A percentile compares a stretch with the other conserved stretches of the same genome.
Conservation (phyloP, 2,797 vertebrate genomes). For the Sternarchorhynchus goeldii region DNA sequence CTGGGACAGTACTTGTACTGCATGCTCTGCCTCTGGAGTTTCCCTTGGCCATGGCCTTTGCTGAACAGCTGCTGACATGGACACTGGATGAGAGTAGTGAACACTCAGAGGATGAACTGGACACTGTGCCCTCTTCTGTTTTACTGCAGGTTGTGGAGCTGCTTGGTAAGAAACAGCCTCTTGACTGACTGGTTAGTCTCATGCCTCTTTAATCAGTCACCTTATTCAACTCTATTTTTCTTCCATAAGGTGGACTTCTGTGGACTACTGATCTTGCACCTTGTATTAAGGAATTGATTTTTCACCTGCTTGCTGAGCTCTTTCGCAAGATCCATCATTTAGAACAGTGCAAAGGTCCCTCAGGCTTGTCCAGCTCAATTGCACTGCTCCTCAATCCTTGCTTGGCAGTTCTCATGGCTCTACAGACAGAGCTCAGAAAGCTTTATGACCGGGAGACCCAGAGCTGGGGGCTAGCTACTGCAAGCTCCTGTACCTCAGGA, state of each 20-base stretch:
- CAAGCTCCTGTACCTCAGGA: slow-evolving; percentile 55
- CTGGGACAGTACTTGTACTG: slow-evolving; percentile 88
- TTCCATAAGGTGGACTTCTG: slow-evolving; percentile 84
- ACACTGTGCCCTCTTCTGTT: slow-evolving; percentile 88
- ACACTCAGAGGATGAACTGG: slow-evolving; percentile 87
- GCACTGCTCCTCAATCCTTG: slow-evolving; percentile 95
- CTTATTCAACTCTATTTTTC: slow-evolving; percentile 11
- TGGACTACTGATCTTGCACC: slow-evolving; percentile 96
- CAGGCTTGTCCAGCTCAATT: slow-evolving; percentile 89
- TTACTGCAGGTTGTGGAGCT: slow-evolving; percentile 95
- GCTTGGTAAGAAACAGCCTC: slow-evolving; percentile 77
- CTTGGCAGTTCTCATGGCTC: slow-evolving; percentile 92
- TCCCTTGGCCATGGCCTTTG: slow-evolving; percentile 93
- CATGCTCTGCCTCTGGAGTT: slow-evolving; percentile 97
- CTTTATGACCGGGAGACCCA: slow-evolving; percentile 95
- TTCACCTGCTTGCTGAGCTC: slow-evolving; percentile 92
- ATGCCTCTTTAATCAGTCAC: slow-evolving; percentile 3
- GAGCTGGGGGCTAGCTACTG: slow-evolving; percentile 77
- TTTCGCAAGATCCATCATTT: slow-evolving; percentile 90
- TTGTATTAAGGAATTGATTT: slow-evolving; percentile 90
- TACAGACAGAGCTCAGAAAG: slow-evolving; percentile 95
- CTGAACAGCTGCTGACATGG: slow-evolving; percentile 94
- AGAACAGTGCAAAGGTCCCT: slow-evolving; percentile 87
- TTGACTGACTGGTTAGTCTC: neutral
- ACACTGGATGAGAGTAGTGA: slow-evolving; percentile 82